Base-by-base conservation (phyloP, 2,888 invertebrate genomes). In the Eutolmus rufibarbis region DNA sequence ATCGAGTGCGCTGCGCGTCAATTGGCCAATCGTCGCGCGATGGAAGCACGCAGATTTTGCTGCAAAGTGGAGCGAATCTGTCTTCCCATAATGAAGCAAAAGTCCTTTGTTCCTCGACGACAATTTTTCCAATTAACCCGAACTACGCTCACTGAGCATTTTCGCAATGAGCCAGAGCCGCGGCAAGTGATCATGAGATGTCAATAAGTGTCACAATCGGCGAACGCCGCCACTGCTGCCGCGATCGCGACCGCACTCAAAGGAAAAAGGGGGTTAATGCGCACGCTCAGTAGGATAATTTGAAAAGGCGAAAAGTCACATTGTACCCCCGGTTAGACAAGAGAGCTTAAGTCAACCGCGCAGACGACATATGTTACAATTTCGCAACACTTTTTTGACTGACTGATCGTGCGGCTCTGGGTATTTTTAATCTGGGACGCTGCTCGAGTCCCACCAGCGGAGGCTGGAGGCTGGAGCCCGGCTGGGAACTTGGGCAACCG, bases 311-410 rank as follows among this genome's bases (percentile, higher is more conserved):
- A 79, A 79, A 79, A 79, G 79, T 79, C 79, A 79, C 79, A 79
- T 51, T 43, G 46, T 51, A 51, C 51, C 51, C 79, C 79, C 51
- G 12, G 3, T 23, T 51, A 14, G 51, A 19, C 79, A 51, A 28
- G 78, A 66, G 66, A 78, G 78, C 19, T 78, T 43, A 78, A 23
- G 78, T 78, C 37, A 34, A 78, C 79, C 16, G 28, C 56, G 7
- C 51, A 46, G 79, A 79, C 79, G 79, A 79, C 79, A 79, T 51
- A 79, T 51, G 51, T 31, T 79, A 79, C 79, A 79, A 79, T 79
- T 79, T 79, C 79, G 79, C 79, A 79, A 76, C 51, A 79, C 51
- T 79, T 46, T 79, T 79, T 79, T 79, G 79, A 79, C 79, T 79
- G 79, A 79, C 79, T 79, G 79, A 79, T 79, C 79, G 79, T 79